Base-by-base conservation (phyloP, 2,888 invertebrate genomes). In the Trisateles emortualis region DNA sequence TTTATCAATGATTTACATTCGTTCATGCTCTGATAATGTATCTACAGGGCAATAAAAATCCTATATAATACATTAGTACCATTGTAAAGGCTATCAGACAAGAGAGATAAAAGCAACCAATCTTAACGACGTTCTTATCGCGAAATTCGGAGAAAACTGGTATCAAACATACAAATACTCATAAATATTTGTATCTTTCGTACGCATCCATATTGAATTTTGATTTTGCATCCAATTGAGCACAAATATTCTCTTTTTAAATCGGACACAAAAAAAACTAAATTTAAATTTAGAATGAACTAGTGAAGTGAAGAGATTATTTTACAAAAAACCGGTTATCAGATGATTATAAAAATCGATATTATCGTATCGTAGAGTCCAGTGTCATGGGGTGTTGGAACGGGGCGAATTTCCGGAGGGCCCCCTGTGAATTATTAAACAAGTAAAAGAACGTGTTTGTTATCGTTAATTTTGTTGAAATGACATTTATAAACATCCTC, bases 101-200 rank as follows among this genome's bases (percentile, higher is more conserved):
- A 74, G 79, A 87, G 84, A 89, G 88, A 88, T 53, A 87, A 88
- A 83, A 78, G 17, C 71, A 61, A 76, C 80, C 79, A 84, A 87
- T 86, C 87, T 84, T 89, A 88, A 90, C 85, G 85, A 85, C 72
- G 43, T 73, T 76, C 79, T 88, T 90, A 89, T 88, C 88, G 78
- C 75, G 69, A 83, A 53, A 81, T 86, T 78, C 79, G 67, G 74
- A 73, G 78, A 77, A 81, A 78, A 78, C 70, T 70, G 72, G 59
- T 59, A 59, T 67, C 63, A 58, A 52, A 64, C 39, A 53, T 39
- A 54, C 26, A 26, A 16, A 36, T 5, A 48, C 32, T 22, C 5
- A 24, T 33, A 48, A 17, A 40, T 26, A 26, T 2, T 40, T 13
- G 24, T 39, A 3, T 39, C 11, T 39, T 3, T 0, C 6, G 39